Evolutionary conservation across 1,140 invertebrate species (phyloP), one percentile per base, ranked within the genome.

Genomic region (Drosophila sproati): DNA sequence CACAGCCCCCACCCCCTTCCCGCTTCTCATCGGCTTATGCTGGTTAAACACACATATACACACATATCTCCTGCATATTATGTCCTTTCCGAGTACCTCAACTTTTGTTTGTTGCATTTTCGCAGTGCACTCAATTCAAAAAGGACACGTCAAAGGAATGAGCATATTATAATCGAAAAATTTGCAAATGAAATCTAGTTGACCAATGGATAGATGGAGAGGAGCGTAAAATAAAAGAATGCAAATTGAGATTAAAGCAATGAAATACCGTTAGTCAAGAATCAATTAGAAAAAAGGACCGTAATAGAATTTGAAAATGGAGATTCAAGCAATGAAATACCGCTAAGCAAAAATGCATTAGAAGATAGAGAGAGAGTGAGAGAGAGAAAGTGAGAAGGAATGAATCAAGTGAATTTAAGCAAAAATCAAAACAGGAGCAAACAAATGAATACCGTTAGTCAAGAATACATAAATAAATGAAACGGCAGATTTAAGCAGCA

Each of bases 51-150:
- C 43, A 32, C 37, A 50, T 6, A 52, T 12, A 54, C 10, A 59
- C 10, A 59, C 10, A 43, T 12, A 56, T 31, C 29, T 43, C 8
- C 39, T 43, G 39, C 39, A 43, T 43, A n/a, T 43, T 43, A 43
- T 43, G 39, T 43, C 39, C 39, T 43, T 43, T 8, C 7, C 37
- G 37, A 10, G 3, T 8, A n/a, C 39, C 39, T 43, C 39, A 3
- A 43, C 10, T 43, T n/a, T 43, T 43, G 39, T 43, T n/a, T 43
- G 10, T 43, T 43, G 10, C 39, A 41, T 41, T 41, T 10, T 41
- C n/a, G 39, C 39, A n/a, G 20, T 20, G 20, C 20, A 20, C 20
- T 20, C 20, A 20, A 20, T 20, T 20, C 20, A 20, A 20, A 41
- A 41, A 41, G 39, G 39, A 41, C 39, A 43, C 39, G 10, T 43